phyloP scores from a whole-genome alignment of 2,113 vertebrate species.

The Catharus bicknelli region DNA sequence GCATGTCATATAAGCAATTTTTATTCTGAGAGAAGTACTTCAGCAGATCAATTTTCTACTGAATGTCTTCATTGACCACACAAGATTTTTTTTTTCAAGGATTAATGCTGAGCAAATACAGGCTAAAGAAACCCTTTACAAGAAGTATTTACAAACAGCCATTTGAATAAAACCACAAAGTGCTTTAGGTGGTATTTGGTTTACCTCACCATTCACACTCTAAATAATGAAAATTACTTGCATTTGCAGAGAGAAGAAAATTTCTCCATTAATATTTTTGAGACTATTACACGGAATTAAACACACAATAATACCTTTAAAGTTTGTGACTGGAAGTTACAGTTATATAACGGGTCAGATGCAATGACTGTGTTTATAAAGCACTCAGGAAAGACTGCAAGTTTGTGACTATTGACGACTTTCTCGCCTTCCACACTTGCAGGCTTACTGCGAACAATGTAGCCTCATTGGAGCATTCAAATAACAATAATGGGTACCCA shows the following conservation, averaged over 20 bases:
- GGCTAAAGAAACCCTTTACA: conserved; percentile 38
- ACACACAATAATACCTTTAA: not conserved
- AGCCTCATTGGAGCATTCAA: not conserved
- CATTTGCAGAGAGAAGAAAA: not conserved
- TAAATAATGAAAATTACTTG: conserved; percentile 50
- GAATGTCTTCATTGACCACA: conserved; percentile 30
- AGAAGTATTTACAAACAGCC: conserved; percentile 62
- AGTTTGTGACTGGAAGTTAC: not conserved
- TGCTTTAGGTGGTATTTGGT: conserved; percentile 43
- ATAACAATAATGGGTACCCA: not conserved
- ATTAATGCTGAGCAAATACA: conserved; percentile 53
- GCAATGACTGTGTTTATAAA: not conserved
- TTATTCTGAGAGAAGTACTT: conserved; percentile 6
- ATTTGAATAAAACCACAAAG: conserved; percentile 64
- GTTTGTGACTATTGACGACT: not conserved
- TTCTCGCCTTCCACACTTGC: not conserved
- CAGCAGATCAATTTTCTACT: conserved; percentile 22
- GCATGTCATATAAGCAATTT: not conserved
- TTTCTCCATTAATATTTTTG: not conserved
- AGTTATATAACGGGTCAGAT: not conserved
- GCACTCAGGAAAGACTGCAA: not conserved
- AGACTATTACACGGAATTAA: not conserved
- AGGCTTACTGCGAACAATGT: not conserved
- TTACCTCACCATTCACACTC: conserved; percentile 54
- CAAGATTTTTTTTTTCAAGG: not conserved